Evolutionary conservation across 2,888 invertebrate species (phyloP).

Genomic region (Cephonodes hylas): DNA sequence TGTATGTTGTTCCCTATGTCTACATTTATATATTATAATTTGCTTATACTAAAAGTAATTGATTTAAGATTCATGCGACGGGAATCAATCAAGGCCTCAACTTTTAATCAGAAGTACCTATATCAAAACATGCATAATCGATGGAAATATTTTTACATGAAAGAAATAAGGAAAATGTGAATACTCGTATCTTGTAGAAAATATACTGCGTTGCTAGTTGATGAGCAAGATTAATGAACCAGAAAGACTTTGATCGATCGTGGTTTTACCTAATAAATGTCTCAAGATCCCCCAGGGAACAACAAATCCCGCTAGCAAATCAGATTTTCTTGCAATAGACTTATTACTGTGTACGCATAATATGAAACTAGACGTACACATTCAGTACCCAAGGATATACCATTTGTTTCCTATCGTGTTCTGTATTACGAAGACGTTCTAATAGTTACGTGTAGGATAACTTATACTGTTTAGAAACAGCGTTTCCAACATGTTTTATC

Average conservation of each 20-base stretch:
- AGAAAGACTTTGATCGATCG: constrained; percentile 76
- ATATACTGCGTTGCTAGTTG: constrained; percentile 56
- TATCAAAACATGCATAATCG: neutral
- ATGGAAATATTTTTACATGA: constrained; percentile 39
- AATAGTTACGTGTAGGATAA: too few relatives aligned
- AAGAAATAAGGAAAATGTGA: constrained; percentile 59
- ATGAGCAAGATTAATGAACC: constrained; percentile 78
- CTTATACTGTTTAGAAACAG: neutral
- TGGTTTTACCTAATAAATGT: constrained; percentile 74
- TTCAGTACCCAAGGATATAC: neutral
- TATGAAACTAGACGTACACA: neutral
- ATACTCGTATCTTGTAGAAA: constrained; percentile 63
- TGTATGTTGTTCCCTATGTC: too few relatives aligned
- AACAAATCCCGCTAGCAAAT: constrained; percentile 48
- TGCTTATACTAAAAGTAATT: too few relatives aligned
- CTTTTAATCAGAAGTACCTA: neutral
- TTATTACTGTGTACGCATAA: constrained; percentile 18
- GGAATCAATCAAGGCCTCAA: too few relatives aligned
- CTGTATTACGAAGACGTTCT: neutral
- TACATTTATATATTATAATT: too few relatives aligned
- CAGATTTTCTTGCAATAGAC: constrained; percentile 50
- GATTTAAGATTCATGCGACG: too few relatives aligned
- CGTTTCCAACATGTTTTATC: too few relatives aligned
- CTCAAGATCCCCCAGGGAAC: constrained; percentile 46
- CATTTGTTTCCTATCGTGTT: neutral